Evolutionary conservation across 2,113 vertebrate species (phyloP).

Genomic region (Osmerus mordax): DNA sequence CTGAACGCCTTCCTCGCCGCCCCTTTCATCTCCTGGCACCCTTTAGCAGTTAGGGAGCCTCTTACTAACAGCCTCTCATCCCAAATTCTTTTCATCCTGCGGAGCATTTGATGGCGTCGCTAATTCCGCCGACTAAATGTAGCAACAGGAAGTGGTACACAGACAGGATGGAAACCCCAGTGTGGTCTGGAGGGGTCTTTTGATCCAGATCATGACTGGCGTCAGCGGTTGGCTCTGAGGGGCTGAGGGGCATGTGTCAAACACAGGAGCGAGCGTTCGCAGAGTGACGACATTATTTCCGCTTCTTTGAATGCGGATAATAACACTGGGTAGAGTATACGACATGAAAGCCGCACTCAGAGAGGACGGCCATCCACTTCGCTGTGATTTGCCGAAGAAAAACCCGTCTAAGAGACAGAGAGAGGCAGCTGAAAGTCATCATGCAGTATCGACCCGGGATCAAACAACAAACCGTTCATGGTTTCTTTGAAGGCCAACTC

Average conservation of each 20-base stretch:
- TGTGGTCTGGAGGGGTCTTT: background rate
- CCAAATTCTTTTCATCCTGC: background rate
- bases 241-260: background rate
- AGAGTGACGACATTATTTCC: background rate
- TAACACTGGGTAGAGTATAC: no score
- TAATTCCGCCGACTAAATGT: slow-evolving; percentile 13
- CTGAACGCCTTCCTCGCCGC: slow-evolving; percentile 17
- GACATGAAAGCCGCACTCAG: no score
- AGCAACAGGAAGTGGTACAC: slow-evolving; percentile 18
- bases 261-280: background rate
- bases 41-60: slow-evolving; percentile 9
- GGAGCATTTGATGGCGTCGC: slow-evolving; percentile 18
- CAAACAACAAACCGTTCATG: no score
- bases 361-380: no score
- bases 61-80: slow-evolving; percentile 26
- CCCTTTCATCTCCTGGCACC: slow-evolving; percentile 30
- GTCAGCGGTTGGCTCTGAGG: background rate
- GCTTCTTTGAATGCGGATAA: background rate
- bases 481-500: background rate
- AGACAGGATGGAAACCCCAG: background rate
- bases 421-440: no score
- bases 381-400: no score
- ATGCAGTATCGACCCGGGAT: no score
- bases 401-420: no score
- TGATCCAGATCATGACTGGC: background rate